Percentiles rank a stretch among this genome's conserved stretches.
Evolutionary conservation across 37 sponge, comb jelly and placozoan genomes (phyloP).

Genomic region (Theonella swinhoei): DNA sequence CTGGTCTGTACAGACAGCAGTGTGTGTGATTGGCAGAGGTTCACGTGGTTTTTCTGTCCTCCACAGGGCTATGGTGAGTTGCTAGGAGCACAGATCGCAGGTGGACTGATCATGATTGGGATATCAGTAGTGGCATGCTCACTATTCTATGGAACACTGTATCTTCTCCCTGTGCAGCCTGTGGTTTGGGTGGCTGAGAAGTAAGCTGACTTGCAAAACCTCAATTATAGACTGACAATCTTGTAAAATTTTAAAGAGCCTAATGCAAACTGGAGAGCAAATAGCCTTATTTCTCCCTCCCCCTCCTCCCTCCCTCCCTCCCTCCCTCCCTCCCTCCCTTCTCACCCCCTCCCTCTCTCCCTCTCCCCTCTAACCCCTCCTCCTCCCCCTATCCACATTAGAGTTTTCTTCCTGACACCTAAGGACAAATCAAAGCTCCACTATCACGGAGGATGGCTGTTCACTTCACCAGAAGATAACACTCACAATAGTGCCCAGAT

Average conservation of each 20-base stretch:
- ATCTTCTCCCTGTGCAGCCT: conserved; percentile 58
- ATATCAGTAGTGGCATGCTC: conserved; percentile 29
- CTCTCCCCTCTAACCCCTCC: no score
- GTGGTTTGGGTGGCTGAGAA: conserved; percentile 27
- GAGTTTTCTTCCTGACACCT: conserved; percentile 21
- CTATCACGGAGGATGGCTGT: conserved; percentile 61
- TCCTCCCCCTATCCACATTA: no score
- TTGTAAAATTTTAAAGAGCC: not conserved
- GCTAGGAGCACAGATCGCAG: conserved; percentile 55
- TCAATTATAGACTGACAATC: not conserved
- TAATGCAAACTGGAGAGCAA: no score
- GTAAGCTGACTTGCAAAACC: not conserved
- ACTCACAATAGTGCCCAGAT: no score
- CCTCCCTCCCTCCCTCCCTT: no score
- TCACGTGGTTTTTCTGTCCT: not conserved
- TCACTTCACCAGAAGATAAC: conserved; percentile 63
- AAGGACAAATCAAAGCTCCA: not conserved
- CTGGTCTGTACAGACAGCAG: conserved; percentile 63
- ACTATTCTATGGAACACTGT: conserved; percentile 64
- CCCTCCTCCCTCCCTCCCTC: no score
- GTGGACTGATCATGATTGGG: conserved; percentile 65
- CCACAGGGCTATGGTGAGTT: conserved; percentile 59
- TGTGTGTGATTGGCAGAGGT: not conserved
- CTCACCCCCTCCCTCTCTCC: no score
- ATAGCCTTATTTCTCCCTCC: no score